Conservation (phyloP, 2,113 vertebrate species). For the Aphelocoma coerulescens region DNA sequence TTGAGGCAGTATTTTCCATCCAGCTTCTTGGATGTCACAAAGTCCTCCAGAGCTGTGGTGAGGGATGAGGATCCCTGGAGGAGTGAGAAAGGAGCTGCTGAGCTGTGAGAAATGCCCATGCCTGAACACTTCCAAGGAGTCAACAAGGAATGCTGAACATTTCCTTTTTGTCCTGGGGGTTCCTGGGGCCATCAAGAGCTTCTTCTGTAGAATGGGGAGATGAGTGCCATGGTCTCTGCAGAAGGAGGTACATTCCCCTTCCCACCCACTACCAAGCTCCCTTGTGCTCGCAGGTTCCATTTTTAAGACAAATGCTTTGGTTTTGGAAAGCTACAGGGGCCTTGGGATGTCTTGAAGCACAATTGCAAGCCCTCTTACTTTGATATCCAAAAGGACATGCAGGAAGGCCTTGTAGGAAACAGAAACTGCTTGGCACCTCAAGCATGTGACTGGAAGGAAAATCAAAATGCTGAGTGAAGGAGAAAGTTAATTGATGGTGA, state of each 20-base stretch:
- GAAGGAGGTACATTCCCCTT: not conserved
- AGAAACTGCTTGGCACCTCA: not conserved
- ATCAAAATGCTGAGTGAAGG: not conserved
- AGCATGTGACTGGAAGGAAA: not conserved
- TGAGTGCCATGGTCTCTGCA: not conserved
- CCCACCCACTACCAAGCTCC: not conserved
- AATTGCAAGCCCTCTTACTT: not conserved
- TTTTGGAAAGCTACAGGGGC: not conserved
- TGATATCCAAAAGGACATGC: not conserved
- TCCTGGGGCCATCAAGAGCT: not conserved
- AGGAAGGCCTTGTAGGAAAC: not conserved
- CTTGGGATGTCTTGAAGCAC: not conserved
- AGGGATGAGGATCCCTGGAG: constrained; percentile 74
- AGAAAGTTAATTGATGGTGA: not conserved
- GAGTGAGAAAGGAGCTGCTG: not conserved
- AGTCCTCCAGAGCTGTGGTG: constrained; percentile 86
- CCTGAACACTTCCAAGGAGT: not conserved
- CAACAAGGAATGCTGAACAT: not conserved
- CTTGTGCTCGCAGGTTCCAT: rapidly evolving
- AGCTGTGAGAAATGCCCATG: not conserved
- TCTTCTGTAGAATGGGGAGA: not conserved
- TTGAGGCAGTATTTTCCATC: constrained; percentile 63
- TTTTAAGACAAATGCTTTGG: not conserved
- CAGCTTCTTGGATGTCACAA: constrained; percentile 86
- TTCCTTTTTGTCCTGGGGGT: not conserved